Evolutionary conservation across 2,113 vertebrate genomes (phyloP).

Genomic region (Callithrix jacchus): DNA sequence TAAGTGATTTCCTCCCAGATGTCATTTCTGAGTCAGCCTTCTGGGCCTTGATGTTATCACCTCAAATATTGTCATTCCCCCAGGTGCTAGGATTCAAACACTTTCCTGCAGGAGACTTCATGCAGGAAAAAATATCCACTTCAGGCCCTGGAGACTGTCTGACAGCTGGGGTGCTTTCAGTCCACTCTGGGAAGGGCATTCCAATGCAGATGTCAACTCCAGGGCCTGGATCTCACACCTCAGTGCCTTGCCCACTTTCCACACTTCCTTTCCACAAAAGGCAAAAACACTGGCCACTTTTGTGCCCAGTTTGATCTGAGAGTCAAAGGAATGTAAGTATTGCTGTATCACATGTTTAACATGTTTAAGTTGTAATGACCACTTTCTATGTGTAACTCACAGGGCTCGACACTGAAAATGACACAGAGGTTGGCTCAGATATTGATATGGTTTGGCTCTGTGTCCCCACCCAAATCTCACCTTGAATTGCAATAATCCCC

Average conservation of each 20-base stretch:
- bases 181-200: no score
- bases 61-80: background rate
- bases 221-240: background rate
- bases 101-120: background rate
- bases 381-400: background rate
- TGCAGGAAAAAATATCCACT: background rate
- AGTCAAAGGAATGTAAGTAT: background rate
- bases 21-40: background rate
- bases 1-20: background rate
- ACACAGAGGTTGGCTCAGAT: background rate
- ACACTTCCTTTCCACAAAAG: background rate
- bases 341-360: background rate
- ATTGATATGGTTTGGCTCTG: no score
- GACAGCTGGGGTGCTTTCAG: no score
- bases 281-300: background rate
- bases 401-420: background rate
- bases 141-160: background rate
- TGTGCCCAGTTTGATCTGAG: background rate
- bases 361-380: background rate
- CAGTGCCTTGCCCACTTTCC: background rate
- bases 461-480: no score
- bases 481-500: no score
- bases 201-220: background rate
- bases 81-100: background rate
- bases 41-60: background rate